Conservation (phyloP, 2,888 invertebrate genomes). For the Eupithecia centaureata region DNA sequence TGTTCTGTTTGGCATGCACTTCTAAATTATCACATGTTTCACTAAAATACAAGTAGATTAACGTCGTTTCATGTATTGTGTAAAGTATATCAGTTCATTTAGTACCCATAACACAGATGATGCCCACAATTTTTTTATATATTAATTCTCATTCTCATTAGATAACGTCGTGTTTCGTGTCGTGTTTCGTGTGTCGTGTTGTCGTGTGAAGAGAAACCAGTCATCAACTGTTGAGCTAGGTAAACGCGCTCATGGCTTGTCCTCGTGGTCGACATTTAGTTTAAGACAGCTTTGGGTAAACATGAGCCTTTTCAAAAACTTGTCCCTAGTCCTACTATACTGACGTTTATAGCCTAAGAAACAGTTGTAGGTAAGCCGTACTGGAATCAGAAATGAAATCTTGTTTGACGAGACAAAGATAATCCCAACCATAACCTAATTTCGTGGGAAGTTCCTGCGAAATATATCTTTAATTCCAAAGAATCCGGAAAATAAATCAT, state of each 20-base stretch:
- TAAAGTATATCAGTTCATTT: too few relatives aligned
- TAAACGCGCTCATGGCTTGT: background rate
- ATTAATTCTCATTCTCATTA: too few relatives aligned
- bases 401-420: background rate
- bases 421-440: background rate
- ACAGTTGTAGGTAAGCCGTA: background rate
- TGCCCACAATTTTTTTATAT: too few relatives aligned
- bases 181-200: too few relatives aligned
- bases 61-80: too few relatives aligned
- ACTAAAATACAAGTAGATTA: too few relatives aligned
- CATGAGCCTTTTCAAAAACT: background rate
- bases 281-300: background rate
- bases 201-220: background rate
- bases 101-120: too few relatives aligned
- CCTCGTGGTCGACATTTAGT: background rate
- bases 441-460: conserved; percentile 14
- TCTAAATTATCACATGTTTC: background rate
- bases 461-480: conserved; percentile 19
- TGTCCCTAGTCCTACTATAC: background rate
- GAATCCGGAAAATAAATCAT: conserved; percentile 31
- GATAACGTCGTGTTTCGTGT: background rate
- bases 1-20: background rate
- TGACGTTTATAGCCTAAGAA: background rate
- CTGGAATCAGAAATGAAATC: background rate
- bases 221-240: background rate